A percentile compares a stretch with the other conserved stretches of the same genome.
phyloP scores from a whole-genome alignment of 2,797 vertebrate genomes.

The Spatula versicolor region DNA sequence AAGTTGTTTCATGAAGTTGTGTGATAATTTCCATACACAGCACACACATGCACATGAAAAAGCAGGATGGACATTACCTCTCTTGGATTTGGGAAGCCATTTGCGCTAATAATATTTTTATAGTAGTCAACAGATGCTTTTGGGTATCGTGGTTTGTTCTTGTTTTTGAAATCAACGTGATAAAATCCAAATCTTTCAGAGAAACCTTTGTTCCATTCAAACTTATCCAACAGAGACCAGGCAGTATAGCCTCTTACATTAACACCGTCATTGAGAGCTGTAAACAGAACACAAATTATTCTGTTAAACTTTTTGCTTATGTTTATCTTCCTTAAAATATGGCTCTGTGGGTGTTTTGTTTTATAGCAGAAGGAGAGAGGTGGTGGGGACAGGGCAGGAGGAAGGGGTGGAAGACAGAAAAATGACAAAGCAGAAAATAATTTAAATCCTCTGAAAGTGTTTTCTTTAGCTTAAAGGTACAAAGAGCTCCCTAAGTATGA shows the following conservation, averaged over 20 bases:
- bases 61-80: conserved; percentile 76
- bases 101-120: conserved; percentile 87
- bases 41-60: too few species aligned
- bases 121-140: conserved; percentile 93
- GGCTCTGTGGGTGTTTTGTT: background rate
- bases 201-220: conserved; percentile 95
- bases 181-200: conserved; percentile 92
- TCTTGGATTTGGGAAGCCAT: conserved; percentile 91
- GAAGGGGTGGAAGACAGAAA: background rate
- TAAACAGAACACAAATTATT: background rate
- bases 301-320: background rate
- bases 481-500: background rate
- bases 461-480: background rate
- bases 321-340: background rate
- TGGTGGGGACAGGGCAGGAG: background rate
- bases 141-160: conserved; percentile 90
- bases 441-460: background rate
- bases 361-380: background rate
- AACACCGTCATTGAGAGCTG: conserved; percentile 92
- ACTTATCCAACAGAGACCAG: conserved; percentile 95
- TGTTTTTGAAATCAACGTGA: conserved; percentile 89
- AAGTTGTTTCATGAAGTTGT: background rate
- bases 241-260: conserved; percentile 92
- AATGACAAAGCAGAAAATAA: background rate
- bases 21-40: background rate